Evolutionary conservation across 2,113 vertebrate genomes (phyloP), one percentile per base, ranked within the genome.

Genomic region (Puffinus mauretanicus): DNA sequence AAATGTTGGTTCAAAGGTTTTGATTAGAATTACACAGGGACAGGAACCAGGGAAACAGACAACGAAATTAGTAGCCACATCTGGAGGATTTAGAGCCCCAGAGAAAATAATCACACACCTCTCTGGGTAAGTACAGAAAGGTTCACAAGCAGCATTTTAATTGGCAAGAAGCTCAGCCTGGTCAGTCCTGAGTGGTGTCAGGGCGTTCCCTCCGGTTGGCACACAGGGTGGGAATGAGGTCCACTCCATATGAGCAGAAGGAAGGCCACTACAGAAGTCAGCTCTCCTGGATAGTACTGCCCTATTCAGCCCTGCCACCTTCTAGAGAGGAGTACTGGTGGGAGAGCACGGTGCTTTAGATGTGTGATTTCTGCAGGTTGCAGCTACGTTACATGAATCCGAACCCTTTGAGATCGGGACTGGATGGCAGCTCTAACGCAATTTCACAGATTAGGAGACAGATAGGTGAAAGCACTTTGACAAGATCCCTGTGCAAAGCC

Each of bases 361-460:
- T 36, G 44, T 62, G 32, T 42, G 55, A 40, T 40, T 46, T 38
- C 72, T 69, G 79, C 76, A 70, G 55, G n/a, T 4, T 77, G 75
- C 75, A 94, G 77, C n/a, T 26, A 7, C 0, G 3, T 54, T 62
- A 8, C 30, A 1, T 12, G 40, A 67, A 58, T 30, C 42, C 1
- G 6, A 21, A 49, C 40, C 36, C 71, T 38, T 3, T 0, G 1
- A 69, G 70, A 69, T 0, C 0, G 5, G 67, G 54, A 83, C 34
- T 5, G 67, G 66, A 61, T 62, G 42, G 44, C 66, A 82, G 57
- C 66, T 87, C 44, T 67, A 60, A 40, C 0, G 1, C 30, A 30
- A 1, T 72, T 57, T 54, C 77, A 70, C 16, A 96, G 42, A 51
- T 66, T 2, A 82, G 69, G 60, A 62, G 55, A 32, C 19, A 78